Evolutionary conservation across 2,113 vertebrate genomes (phyloP), one percentile per base, ranked within the genome.

Genomic region (Centropristis striata): DNA sequence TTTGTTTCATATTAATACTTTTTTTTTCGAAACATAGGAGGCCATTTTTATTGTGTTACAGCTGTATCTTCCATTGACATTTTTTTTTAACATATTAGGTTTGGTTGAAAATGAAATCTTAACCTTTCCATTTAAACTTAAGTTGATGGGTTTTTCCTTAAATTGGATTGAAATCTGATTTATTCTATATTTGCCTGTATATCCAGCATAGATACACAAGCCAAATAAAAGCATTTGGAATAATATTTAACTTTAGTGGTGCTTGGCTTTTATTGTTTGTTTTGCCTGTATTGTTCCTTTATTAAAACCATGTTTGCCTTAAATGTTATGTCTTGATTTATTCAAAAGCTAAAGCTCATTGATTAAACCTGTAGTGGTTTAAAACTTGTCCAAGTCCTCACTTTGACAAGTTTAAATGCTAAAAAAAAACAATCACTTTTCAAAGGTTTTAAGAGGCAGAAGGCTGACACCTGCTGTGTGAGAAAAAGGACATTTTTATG

Each of bases 201-300:
- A 59, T 46, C 12, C 9, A 61, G 39, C 73, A 44, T 47, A 47
- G 2, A 44, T 14, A 63, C 5, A 27, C 4, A 54, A 2, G 2
- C 4, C 14, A 50, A 75, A 75, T 76, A 57, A 84, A 79, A 69
- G 2, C 21, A 1, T 44, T 50, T 44, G 6, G 6, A 68, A 11
- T 20, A 4, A 70, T 57, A 4, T 54, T 41, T 42, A 16, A 27
- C 23, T 25, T 53, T n/a, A n/a, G n/a, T 66, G 39, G 4, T 8
- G 41, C 16, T 64, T 4, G 13, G 41, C 14, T 63, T 73, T 39
- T 67, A 13, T 27, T 68, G 9, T 73, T 15, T 63, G 10, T 20
- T 53, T 71, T 74, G 20, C 9, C 25, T 23, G 0, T 4, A 58
- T 28, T n/a, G 3, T 67, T 16, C 13, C 55, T 84, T 49, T 18